Conservation (phyloP, 35 echinoderm and acorn worm species). For the Hemicentrotus pulcherrimus region DNA sequence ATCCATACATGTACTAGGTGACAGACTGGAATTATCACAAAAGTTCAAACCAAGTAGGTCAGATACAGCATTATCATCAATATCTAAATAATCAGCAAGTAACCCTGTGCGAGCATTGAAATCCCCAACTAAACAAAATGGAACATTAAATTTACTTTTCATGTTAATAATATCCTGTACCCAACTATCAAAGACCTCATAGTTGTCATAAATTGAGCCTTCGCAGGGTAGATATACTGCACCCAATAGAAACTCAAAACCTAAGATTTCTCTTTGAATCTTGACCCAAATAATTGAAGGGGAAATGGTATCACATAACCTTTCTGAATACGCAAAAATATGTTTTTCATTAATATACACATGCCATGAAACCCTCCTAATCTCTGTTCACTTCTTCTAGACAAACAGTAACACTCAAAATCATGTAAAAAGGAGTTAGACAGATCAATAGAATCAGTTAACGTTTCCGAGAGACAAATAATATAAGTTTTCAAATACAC, state of each 20-base stretch:
- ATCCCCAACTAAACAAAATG: slow-evolving; percentile 12
- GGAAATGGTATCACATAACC: slow-evolving; percentile 5
- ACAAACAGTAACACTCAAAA: slow-evolving; percentile 27
- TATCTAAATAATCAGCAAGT: slow-evolving; percentile 30
- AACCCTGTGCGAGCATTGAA: slow-evolving; percentile 23
- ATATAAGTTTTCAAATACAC: too few relatives aligned
- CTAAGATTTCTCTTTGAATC: background rate
- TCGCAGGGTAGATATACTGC: background rate
- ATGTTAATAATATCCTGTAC: slow-evolving; percentile 31
- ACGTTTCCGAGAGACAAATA: too few relatives aligned
- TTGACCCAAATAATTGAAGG: slow-evolving; percentile 30
- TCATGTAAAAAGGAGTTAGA: slow-evolving; percentile 7
- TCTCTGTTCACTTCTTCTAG: slow-evolving; percentile 23
- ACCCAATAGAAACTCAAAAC: slow-evolving; percentile 20
- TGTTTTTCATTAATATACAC: slow-evolving; percentile 25
- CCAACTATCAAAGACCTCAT: slow-evolving; percentile 28
- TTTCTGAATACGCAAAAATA: background rate
- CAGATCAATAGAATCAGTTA: too few relatives aligned
- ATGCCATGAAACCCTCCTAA: too few relatives aligned
- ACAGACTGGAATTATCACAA: too few relatives aligned
- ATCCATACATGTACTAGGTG: too few relatives aligned
- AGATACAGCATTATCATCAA: too few relatives aligned
- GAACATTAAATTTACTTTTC: slow-evolving; percentile 42
- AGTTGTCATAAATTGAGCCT: slow-evolving; percentile 27
- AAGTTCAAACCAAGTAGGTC: too few relatives aligned